phyloP scores from a whole-genome alignment of 2,797 vertebrate species.

The Macropodus opercularis region DNA sequence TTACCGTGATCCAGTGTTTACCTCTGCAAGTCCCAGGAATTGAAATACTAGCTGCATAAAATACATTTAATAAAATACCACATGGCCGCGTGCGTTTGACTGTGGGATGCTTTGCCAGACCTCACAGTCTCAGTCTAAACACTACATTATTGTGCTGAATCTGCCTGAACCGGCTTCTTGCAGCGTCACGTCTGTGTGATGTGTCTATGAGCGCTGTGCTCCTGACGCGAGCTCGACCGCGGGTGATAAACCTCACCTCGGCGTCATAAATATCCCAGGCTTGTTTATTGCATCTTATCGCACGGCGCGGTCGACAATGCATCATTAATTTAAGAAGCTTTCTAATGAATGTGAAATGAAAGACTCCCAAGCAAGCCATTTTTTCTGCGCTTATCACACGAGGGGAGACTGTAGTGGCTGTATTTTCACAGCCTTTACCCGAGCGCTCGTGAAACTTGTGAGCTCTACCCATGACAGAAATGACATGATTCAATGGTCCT shows the following conservation, averaged over 20 bases:
- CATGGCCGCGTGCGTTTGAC: too few species aligned
- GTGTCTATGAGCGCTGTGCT: conserved; percentile 22
- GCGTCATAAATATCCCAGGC: conserved; percentile 60
- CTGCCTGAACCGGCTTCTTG: neutral
- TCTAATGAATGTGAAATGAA: conserved; percentile 75
- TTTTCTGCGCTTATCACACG: conserved; percentile 38
- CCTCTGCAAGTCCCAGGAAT: too few species aligned
- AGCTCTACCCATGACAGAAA: conserved; percentile 71
- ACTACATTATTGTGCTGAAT: neutral
- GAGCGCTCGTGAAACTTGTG: conserved; percentile 52
- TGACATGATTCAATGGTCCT: conserved; percentile 72
- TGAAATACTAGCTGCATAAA: too few species aligned
- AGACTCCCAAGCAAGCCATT: conserved; percentile 56
- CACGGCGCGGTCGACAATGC: conserved; percentile 54
- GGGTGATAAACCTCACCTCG: conserved; percentile 53
- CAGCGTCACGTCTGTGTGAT: conserved; percentile 8
- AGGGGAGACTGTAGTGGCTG: conserved; percentile 35
- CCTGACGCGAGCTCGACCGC: conserved; percentile 28
- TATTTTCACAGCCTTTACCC: conserved; percentile 46
- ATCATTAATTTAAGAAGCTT: conserved; percentile 73
- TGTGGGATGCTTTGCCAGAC: neutral
- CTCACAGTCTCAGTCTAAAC: neutral
- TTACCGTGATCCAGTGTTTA: too few species aligned
- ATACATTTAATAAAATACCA: too few species aligned
- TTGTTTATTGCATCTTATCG: conserved; percentile 73